Conservation (phyloP, 2,888 invertebrate species). For the Netelia melanura region DNA sequence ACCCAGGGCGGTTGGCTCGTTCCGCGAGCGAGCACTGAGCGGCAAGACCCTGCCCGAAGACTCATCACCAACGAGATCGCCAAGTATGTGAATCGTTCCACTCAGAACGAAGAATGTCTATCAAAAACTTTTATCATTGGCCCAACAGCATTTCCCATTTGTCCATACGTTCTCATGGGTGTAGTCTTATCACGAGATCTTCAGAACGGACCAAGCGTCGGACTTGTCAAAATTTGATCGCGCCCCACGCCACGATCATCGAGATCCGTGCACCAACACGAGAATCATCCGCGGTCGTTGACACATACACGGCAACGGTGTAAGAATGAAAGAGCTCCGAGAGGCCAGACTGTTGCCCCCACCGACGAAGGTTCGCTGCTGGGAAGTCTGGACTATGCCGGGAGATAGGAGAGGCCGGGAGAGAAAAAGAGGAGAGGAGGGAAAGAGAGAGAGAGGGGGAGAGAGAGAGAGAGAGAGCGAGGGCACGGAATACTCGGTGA, state of each 20-base stretch:
- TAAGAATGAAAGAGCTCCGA: slow-evolving; percentile 43
- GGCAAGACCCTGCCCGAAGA: slow-evolving; percentile 68
- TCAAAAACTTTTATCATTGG: slow-evolving; percentile 22
- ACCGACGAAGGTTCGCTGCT: slow-evolving; percentile 58
- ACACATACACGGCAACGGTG: slow-evolving; percentile 35
- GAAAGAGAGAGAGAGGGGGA: slow-evolving; percentile 34
- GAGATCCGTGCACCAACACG: slow-evolving; percentile 31
- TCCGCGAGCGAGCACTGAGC: slow-evolving; percentile 65
- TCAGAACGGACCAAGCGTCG: slow-evolving; percentile 71
- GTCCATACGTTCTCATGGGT: slow-evolving; percentile 10
- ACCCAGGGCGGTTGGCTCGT: slow-evolving; percentile 65
- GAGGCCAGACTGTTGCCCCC: slow-evolving; percentile 44
- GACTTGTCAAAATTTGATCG: slow-evolving; percentile 83
- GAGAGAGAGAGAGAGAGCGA: slow-evolving; percentile 58
- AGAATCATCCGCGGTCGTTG: slow-evolving; percentile 51
- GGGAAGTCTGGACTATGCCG: slow-evolving; percentile 65
- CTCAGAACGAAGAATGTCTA: slow-evolving; percentile 3
- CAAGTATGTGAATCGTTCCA: slow-evolving; percentile 26
- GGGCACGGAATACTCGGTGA: slow-evolving; percentile 73
- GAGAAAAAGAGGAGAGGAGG: slow-evolving; percentile 39
- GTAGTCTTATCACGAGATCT: slow-evolving; percentile 51
- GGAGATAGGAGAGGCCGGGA: slow-evolving; percentile 58
- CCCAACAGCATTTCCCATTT: slow-evolving; percentile 20
- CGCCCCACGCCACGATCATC: slow-evolving; percentile 71
- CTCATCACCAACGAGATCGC: slow-evolving; percentile 58